Conservation (phyloP, 2,888 invertebrate species). For the Trissonchulus sp. region DNA sequence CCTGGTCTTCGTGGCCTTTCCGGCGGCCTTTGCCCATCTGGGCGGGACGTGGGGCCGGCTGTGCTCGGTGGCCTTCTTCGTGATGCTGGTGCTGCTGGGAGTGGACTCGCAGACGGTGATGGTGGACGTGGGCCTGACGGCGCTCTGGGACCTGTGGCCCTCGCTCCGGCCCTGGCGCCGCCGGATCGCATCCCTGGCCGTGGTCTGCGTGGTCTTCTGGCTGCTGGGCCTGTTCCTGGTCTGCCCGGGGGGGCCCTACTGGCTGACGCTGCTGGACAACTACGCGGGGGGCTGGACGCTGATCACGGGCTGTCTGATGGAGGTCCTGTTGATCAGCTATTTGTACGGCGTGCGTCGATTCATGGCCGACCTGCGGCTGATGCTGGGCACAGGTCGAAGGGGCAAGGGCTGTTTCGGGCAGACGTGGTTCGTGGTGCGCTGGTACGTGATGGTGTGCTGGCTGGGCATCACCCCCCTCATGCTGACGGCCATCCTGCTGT, state of each 20-base stretch:
- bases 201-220: constrained; percentile 28
- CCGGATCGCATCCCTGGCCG: constrained; percentile 23
- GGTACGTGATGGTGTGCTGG: constrained; percentile 27
- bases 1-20: constrained; percentile 22
- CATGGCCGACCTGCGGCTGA: constrained; percentile 20
- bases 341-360: constrained; percentile 53
- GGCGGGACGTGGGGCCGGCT: too few relatives aligned
- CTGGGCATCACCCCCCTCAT: constrained; percentile 19
- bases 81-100: constrained; percentile 27
- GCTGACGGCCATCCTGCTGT: constrained; percentile 20
- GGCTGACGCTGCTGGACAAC: constrained; percentile 55
- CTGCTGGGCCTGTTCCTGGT: constrained; percentile 27
- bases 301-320: constrained; percentile 58
- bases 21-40: constrained; percentile 20
- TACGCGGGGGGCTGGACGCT: constrained; percentile 56
- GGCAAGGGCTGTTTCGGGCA: background rate
- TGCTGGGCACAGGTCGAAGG: constrained; percentile 17
- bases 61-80: constrained; percentile 25
- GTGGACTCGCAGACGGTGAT: constrained; percentile 15
- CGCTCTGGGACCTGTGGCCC: constrained; percentile 56
- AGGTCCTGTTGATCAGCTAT: constrained; percentile 55
- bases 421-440: constrained; percentile 20
- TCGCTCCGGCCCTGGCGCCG: constrained; percentile 34
- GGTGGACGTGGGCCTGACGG: constrained; percentile 57
- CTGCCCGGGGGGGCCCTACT: constrained; percentile 49